Conservation (phyloP, 2,113 vertebrate species). For the Marmota monax region DNA sequence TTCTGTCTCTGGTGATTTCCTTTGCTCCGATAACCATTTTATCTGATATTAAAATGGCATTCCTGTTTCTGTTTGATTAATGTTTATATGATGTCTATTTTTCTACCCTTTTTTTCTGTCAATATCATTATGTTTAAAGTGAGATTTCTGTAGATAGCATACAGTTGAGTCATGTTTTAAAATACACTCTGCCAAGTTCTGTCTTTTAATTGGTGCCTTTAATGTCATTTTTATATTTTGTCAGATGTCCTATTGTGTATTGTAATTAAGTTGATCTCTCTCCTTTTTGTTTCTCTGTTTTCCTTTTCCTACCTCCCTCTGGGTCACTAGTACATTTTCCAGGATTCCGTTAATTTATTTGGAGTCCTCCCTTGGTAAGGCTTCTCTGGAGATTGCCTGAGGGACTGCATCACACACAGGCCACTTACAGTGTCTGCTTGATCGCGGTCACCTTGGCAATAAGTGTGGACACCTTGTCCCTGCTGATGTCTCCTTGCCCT, state of each 20-base stretch:
- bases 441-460: neutral
- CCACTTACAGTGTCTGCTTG: too few relatives aligned
- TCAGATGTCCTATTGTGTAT: neutral
- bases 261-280: neutral
- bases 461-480: neutral
- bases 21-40: neutral
- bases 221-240: neutral
- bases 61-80: neutral
- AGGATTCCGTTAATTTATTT: neutral
- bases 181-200: neutral
- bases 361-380: neutral
- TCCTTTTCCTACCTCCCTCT: neutral
- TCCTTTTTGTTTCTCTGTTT: neutral
- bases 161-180: neutral
- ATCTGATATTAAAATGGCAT: neutral
- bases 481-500: neutral
- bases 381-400: neutral
- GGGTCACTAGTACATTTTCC: neutral
- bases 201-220: neutral
- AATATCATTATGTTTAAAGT: neutral
- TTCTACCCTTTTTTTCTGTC: neutral
- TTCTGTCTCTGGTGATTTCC: neutral
- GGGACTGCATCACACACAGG: fast-evolving
- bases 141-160: neutral
- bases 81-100: neutral